A percentile compares a stretch with the other conserved stretches of the same genome.
Evolutionary conservation across 2,888 invertebrate genomes (phyloP).

Genomic region (Anodontia alba): DNA sequence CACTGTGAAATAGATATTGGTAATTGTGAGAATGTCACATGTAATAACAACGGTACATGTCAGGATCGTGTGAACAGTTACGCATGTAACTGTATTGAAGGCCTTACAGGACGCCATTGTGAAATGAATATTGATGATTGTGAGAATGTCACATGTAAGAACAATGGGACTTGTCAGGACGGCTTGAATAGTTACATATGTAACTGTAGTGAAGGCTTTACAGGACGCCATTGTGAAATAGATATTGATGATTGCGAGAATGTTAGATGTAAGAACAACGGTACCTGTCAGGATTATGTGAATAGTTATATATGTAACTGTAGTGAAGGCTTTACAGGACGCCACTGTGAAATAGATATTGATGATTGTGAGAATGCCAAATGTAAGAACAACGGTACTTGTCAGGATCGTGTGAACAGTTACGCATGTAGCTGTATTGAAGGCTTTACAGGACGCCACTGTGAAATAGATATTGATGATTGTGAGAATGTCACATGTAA

Average conservation of each 20-base stretch:
- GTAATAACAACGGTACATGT: constrained; percentile 45
- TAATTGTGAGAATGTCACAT: constrained; percentile 45
- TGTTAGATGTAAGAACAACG: constrained; percentile 44
- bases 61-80: neutral
- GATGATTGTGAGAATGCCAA: constrained; percentile 51
- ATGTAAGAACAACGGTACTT: constrained; percentile 46
- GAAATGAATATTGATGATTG: neutral
- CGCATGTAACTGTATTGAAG: neutral
- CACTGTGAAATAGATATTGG: constrained; percentile 32
- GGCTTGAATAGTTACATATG: neutral
- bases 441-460: constrained; percentile 40
- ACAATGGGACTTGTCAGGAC: neutral
- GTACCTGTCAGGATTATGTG: constrained; percentile 22
- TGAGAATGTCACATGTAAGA: neutral
- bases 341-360: constrained; percentile 49
- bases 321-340: constrained; percentile 45
- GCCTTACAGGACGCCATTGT: neutral
- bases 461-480: constrained; percentile 13
- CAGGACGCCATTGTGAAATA: constrained; percentile 20
- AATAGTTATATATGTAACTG: constrained; percentile 41
- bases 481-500: neutral
- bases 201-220: neutral
- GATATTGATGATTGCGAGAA: constrained; percentile 45
- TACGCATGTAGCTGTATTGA: neutral
- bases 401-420: constrained; percentile 7